Evolutionary conservation across 2,113 vertebrate species (phyloP), one percentile per base, ranked within the genome.

Genomic region (Podiceps cristatus): DNA sequence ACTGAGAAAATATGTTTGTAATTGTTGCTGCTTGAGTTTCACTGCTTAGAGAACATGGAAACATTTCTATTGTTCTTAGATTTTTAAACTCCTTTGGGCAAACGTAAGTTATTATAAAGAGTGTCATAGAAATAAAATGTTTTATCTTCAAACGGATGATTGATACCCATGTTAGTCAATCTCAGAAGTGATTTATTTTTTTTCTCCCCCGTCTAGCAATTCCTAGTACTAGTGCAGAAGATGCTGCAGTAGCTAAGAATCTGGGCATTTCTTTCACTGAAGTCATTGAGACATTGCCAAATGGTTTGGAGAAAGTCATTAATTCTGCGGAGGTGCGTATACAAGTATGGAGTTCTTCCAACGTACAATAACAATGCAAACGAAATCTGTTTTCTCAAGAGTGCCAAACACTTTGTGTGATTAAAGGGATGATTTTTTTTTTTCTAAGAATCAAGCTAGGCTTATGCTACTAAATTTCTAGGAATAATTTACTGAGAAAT

Each of bases 301-400:
- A 99, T 52, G 99, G 98, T 59, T 98, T 98, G 10, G 98, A 99
- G 95, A 99, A 94, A 47, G 79, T 99, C 14, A 97, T 98, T 16
- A 96, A 98, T 97, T 99, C 99, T 73, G 98, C 97, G 10, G 98
- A 99, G 99, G 99, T 99, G 35, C 49, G 98, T 97, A 81, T 24
- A 25, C 18, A 68, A 33, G 3, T 22, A 47, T 22, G 45, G 47
- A 78, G 45, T 68, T 83, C 44, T 93, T 73, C 52, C 78, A 79
- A 9, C 37, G 44, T 49, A 47, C 1, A 59, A 6, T 71, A 83
- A 75, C 40, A 67, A 10, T 42, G 29, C 40, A 73, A 10, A 55
- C 31, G 37, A 64, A 91, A 71, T 76, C 33, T 58, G 5, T 81
- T 85, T 67, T 35, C 62, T 94, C 42, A 53, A 31, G 78, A 44